These are phyloP conservation scores for Hoplostethus mediterraneus DNA, from an alignment of 2,797 vertebrate genomes.

Conservation along the genomic window DNA sequence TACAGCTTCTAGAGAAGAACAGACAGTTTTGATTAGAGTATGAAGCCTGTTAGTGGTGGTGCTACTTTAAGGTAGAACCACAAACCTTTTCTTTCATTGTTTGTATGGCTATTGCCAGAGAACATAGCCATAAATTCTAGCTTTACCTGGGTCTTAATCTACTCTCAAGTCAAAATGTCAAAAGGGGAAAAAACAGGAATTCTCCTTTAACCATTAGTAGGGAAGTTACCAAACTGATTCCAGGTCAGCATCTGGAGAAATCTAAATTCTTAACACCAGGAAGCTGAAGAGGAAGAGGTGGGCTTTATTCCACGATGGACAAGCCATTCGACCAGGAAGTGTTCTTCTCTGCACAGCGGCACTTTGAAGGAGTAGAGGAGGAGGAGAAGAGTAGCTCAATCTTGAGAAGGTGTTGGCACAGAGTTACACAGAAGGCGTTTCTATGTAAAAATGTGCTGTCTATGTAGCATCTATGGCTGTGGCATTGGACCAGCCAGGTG, in stretches of 20 bases:
- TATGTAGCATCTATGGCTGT: slow-evolving; percentile 54
- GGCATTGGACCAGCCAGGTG: slow-evolving; percentile 61
- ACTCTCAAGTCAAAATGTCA: slow-evolving; percentile 23
- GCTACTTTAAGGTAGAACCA: no score
- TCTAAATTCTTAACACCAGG: slow-evolving; percentile 50
- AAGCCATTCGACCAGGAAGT: slow-evolving; percentile 49
- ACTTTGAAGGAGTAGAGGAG: slow-evolving; percentile 74
- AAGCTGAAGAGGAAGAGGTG: slow-evolving; percentile 45
- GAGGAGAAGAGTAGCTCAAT: slow-evolving; percentile 26
- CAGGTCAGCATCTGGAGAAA: slow-evolving; percentile 54
- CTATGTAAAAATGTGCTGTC: slow-evolving; percentile 59
- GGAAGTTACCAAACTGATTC: slow-evolving; percentile 50
- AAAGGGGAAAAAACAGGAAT: slow-evolving; percentile 33
- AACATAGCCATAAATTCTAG: not conserved
- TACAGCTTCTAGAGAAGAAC: slow-evolving; percentile 30
- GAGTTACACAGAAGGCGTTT: slow-evolving; percentile 56
- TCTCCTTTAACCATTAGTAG: slow-evolving; percentile 50
- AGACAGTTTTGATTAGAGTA: not conserved
- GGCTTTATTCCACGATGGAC: slow-evolving; percentile 58
- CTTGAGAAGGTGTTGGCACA: slow-evolving; percentile 46
- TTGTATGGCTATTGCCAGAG: not conserved
- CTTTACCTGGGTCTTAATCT: slow-evolving; percentile 1
- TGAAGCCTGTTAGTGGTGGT: no score
- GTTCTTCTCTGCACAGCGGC: slow-evolving; percentile 82
- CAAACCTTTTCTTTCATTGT: no score